Evolutionary conservation across 2,797 vertebrate species (phyloP).

Genomic region (Crax fasciolata): DNA sequence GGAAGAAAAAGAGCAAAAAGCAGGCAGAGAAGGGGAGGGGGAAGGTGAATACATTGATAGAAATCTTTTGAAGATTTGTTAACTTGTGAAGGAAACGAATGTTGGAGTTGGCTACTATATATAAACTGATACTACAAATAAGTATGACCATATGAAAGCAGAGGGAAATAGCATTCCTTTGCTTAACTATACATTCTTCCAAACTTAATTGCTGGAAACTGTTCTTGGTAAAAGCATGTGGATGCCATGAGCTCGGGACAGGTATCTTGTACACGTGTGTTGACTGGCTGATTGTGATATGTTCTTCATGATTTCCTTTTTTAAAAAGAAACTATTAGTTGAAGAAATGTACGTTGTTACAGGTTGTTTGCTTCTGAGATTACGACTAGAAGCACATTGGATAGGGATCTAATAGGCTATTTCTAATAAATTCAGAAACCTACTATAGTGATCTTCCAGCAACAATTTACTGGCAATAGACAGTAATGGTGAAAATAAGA

Average conservation of each 20-base stretch:
- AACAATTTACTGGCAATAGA: not conserved
- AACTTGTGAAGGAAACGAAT: not conserved
- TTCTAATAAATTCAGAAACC: not conserved
- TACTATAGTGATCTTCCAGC: not conserved
- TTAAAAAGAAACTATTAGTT: not conserved
- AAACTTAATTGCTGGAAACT: not conserved
- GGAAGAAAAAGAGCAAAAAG: not conserved
- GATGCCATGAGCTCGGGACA: not conserved
- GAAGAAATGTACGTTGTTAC: not conserved
- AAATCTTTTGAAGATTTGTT: not conserved
- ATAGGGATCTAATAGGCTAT: not conserved
- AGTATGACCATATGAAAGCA: not conserved
- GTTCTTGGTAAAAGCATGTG: not conserved
- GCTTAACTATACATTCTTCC: not conserved
- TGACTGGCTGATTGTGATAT: not conserved
- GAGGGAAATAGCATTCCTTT: not conserved
- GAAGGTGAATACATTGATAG: not conserved
- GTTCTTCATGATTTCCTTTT: not conserved
- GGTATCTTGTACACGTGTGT: not conserved
- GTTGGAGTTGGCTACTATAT: not conserved
- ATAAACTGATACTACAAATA: not conserved
- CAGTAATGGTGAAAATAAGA: not conserved
- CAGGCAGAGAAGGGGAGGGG: not conserved
- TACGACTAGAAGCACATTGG: too few relatives aligned
- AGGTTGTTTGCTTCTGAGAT: not conserved